Evolutionary conservation across 2,113 vertebrate genomes (phyloP).

Genomic region (Sinocyclocheilus maitianheensis): DNA sequence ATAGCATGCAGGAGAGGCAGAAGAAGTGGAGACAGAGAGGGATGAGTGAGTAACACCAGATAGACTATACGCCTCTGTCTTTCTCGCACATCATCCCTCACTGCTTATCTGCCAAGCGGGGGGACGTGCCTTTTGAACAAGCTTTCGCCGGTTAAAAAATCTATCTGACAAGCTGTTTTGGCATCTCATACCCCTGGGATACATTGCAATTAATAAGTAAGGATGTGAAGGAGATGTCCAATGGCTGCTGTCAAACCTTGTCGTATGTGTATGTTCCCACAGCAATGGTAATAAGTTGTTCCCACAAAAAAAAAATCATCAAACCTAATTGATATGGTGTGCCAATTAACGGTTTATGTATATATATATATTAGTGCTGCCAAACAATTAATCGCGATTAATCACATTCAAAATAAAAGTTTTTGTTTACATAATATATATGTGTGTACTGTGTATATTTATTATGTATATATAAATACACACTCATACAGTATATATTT

Average conservation of each 20-base stretch:
- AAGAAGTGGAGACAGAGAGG: not conserved
- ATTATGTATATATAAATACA: no score
- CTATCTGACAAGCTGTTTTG: constrained; percentile 46
- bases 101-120: constrained; percentile 40
- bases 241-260: constrained; percentile 19
- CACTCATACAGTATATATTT: no score
- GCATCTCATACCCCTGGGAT: constrained; percentile 42
- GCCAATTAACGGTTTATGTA: no score
- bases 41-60: constrained; percentile 35
- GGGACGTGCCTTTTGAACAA: constrained; percentile 46
- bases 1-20: constrained; percentile 27
- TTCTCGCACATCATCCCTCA: constrained; percentile 25
- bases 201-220: constrained; percentile 38
- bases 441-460: no score
- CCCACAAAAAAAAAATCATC: not conserved
- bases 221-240: constrained; percentile 35
- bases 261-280: not conserved
- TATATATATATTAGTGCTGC: no score
- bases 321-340: not conserved
- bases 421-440: no score
- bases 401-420: no score
- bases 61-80: constrained; percentile 46
- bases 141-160: constrained; percentile 40
- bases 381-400: no score
- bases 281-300: not conserved